phyloP scores from a whole-genome alignment of 1,140 invertebrate species.

The Nasonia giraulti region DNA sequence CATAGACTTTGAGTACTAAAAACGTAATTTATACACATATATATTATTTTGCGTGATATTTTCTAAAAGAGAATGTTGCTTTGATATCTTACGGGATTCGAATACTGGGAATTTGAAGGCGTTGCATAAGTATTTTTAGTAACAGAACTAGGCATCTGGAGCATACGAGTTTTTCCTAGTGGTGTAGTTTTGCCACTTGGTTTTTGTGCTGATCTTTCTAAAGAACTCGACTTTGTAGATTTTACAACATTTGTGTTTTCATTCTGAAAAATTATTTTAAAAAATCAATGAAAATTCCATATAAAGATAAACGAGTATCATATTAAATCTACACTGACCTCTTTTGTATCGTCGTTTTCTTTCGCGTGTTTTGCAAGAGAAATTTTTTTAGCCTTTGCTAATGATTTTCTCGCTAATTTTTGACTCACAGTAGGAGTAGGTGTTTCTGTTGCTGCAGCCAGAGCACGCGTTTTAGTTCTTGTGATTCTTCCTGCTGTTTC shows the following conservation, averaged over 20 bases:
- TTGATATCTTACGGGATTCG: slow-evolving; percentile 53
- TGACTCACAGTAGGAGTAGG: slow-evolving; percentile 52
- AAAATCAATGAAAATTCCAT: slow-evolving; percentile 15
- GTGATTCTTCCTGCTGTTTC: slow-evolving; percentile 63
- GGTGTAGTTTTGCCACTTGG: slow-evolving; percentile 63
- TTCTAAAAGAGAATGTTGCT: slow-evolving; percentile 14
- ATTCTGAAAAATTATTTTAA: slow-evolving; percentile 40
- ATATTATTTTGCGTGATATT: slow-evolving; percentile 2
- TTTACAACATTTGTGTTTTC: slow-evolving; percentile 24
- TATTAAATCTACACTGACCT: slow-evolving; percentile 56
- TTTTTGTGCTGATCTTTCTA: slow-evolving; percentile 53
- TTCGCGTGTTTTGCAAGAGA: slow-evolving; percentile 62
- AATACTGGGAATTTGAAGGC: slow-evolving; percentile 57
- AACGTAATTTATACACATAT: slow-evolving; percentile 12
- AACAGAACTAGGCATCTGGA: slow-evolving; percentile 61
- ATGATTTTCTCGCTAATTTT: slow-evolving; percentile 65
- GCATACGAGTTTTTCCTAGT: slow-evolving; percentile 59
- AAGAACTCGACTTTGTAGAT: slow-evolving; percentile 39
- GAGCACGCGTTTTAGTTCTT: slow-evolving; percentile 70
- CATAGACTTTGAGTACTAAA: slow-evolving; percentile 61
- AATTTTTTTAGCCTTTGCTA: slow-evolving; percentile 67
- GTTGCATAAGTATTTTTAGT: slow-evolving; percentile 61
- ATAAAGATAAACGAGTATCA: slow-evolving; percentile 38
- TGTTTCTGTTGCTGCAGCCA: slow-evolving; percentile 42
- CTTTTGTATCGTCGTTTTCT: slow-evolving; percentile 62